Base-by-base conservation (phyloP, 1,140 invertebrate genomes). In the Euwallacea fornicatus region DNA sequence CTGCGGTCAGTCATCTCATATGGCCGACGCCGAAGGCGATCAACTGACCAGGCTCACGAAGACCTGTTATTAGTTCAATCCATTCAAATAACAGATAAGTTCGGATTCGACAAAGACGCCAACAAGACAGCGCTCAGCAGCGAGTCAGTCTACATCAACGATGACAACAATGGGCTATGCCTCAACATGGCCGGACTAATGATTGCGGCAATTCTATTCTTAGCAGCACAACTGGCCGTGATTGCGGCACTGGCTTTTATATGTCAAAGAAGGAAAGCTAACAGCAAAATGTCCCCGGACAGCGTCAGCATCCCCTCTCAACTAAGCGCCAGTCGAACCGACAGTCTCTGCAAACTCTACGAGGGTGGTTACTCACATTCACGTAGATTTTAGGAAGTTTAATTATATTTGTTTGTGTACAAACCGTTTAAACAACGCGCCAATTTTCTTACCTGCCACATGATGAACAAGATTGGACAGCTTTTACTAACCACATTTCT, bases 61-160 rank as follows among this genome's bases (percentile, higher is more conserved):
- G 92, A 95, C 76, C 87, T 96, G 77, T 86, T 96, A 9, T 85
- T 97, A 33, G 93, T 95, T 13, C 92, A 96, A 79, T 92, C 92
- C 41, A 96, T 97, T 77, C 92, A 94, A 81, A 96, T 97, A 77
- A 94, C 91, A 15, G 94, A 97, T 82, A 94, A 94, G 78, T 96
- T 96, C 81, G 91, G 91, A 9, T 93, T 93, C 83, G 90, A 93
- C 63, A 82, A 82, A 10, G 81, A 84, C 59, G 79, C 74, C 46
- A 85, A 85, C 73, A 76, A 75, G 6, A 81, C 76, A 15, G 74
- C 80, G 21, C 74, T 83, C 13, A 80, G 77, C 42, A 78, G 79
- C 66, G 82, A 85, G 75, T 82, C 83, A 53, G 76, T 85, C 7
- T 86, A 82, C 78, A 78, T 85, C 21, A 79, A 72, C 10, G 74